These are phyloP conservation scores for Eolophus roseicapilla DNA, from an alignment of 2,113 vertebrate genomes.

Conservation along the genomic window DNA sequence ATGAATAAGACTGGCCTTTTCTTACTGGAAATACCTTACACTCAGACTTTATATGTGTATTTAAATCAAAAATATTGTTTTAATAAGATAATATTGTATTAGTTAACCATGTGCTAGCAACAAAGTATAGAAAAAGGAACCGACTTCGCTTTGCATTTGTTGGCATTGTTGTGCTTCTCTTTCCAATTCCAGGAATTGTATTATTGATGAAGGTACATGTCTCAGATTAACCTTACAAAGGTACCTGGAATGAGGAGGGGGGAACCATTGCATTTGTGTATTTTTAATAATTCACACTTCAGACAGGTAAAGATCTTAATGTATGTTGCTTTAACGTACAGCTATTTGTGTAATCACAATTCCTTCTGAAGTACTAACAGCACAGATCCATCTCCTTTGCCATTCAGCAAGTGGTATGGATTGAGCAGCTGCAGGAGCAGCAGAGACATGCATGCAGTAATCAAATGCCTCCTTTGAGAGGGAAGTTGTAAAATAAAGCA, in stretches of 20 bases:
- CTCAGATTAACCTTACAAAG: not conserved
- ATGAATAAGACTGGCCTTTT: not conserved
- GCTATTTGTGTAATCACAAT: fast-evolving
- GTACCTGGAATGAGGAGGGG: fast-evolving
- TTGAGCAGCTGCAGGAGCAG: not conserved
- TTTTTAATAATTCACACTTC: not conserved
- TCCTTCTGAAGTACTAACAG: not conserved
- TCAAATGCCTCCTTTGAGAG: not conserved
- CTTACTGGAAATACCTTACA: not conserved
- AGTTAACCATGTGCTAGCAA: not conserved
- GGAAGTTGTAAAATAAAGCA: not conserved
- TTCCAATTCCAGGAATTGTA: not conserved
- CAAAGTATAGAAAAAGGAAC: not conserved
- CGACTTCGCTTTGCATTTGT: not conserved
- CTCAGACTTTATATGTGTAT: not conserved
- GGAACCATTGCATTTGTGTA: not conserved
- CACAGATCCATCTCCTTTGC: not conserved
- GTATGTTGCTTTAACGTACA: not conserved
- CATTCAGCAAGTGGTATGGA: not conserved
- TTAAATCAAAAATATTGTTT: not conserved
- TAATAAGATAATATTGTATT: not conserved
- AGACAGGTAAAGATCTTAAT: not conserved
- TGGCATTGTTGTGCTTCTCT: not conserved
- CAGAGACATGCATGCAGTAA: not conserved
- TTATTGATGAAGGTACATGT: not conserved